Evolutionary conservation across 2,113 vertebrate species (phyloP), one percentile per base, ranked within the genome.

Genomic region (Phalacrocorax aristotelis): DNA sequence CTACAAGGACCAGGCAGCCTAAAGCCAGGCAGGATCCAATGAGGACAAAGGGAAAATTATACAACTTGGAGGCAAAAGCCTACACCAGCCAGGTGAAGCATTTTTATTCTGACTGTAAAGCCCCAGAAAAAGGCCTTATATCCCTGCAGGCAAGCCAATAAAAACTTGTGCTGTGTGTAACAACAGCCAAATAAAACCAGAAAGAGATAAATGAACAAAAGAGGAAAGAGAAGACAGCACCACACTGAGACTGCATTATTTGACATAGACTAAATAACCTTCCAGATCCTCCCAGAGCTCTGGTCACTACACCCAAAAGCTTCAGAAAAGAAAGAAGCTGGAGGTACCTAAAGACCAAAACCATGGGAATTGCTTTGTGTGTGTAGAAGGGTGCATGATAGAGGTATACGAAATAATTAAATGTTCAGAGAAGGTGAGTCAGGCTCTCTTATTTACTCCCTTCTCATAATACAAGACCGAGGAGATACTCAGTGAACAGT

Each of bases 401-500:
- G 69, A 90, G 68, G 70, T 62, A 86, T 66, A 93, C 49, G 52
- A 87, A 92, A 84, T 79, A 96, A 97, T 95, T 95, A 92, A 83
- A 90, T 69, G 90, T 26, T 95, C 81, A 71, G 89, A 94, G 74
- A 95, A 95, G 79, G 92, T 79, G 92, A 95, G 89, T 60, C 66
- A 30, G 62, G 66, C 84, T 80, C 91, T 87, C 75, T 79, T 91
- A 93, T 92, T 93, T 94, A 94, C 93, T 95, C 76, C 55, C 70
- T 87, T 78, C 88, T 93, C 91, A 77, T 77, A 95, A 93, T 44
- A 94, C 72, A 77, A 89, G 89, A 94, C 44, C 21, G 15, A 94
- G 81, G 81, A 91, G 89, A 92, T 78, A 95, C 40, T 97, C 97
- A 97, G 40, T 95, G 97, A 98, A 97, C 95, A 97, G 97, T 97